Percentiles rank a stretch among this genome's conserved stretches.
Evolutionary conservation across 2,113 vertebrate species (phyloP).

Genomic region (Galeopterus variegatus): DNA sequence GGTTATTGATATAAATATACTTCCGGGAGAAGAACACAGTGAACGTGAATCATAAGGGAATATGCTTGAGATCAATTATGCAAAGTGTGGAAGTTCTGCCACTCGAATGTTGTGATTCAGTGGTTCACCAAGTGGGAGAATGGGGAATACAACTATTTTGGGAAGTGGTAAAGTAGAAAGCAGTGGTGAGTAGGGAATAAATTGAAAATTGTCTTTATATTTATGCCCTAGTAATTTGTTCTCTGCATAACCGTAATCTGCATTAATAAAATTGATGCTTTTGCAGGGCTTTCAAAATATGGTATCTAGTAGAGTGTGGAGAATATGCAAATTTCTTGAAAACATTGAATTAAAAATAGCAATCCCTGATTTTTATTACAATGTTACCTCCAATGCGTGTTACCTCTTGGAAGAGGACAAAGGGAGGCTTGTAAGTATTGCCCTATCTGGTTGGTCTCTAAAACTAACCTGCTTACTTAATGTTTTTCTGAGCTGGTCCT

Average conservation of each 20-base stretch:
- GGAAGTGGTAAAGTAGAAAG: not conserved
- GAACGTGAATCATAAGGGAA: not conserved
- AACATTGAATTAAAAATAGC: not conserved
- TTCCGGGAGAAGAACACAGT: not conserved
- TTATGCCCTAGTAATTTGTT: not conserved
- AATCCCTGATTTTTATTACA: not conserved
- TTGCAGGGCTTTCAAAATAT: not conserved
- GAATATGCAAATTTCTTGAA: slow-evolving; percentile 19
- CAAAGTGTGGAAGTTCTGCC: not conserved
- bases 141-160: not conserved
- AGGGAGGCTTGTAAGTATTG: not conserved
- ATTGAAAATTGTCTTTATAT: not conserved
- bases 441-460: not conserved
- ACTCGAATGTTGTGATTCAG: not conserved
- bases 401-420: not conserved
- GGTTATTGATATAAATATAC: slow-evolving; percentile 2
- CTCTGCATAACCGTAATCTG: not conserved
- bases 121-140: not conserved
- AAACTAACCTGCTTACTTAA: not conserved
- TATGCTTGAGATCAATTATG: not conserved
- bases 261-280: not conserved
- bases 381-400: not conserved
- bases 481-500: not conserved
- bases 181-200: not conserved
- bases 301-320: not conserved